Conservation (phyloP, 2,113 vertebrate species). For the Zingel zingel region DNA sequence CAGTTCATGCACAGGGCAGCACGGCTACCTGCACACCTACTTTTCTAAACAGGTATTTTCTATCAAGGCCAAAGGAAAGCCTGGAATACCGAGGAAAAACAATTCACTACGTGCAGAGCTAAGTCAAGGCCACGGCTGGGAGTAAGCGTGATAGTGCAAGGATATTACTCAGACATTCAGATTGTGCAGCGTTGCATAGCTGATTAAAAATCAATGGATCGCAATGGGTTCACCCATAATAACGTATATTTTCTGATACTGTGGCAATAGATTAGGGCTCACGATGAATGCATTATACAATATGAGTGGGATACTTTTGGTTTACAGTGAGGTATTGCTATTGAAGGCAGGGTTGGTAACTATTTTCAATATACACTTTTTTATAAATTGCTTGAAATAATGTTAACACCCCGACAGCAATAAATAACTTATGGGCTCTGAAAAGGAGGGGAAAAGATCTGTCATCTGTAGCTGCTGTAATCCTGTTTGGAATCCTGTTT, state of each 20-base stretch:
- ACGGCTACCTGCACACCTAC: slow-evolving; percentile 19
- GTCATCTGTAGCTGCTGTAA: no score
- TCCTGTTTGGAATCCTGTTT: no score
- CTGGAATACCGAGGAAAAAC: slow-evolving; percentile 53
- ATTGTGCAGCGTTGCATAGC: slow-evolving; percentile 27
- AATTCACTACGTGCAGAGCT: slow-evolving; percentile 38
- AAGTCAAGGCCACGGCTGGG: slow-evolving; percentile 45
- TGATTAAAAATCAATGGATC: slow-evolving; percentile 52
- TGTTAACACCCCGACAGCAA: no score
- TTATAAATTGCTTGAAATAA: no score
- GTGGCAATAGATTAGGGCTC: background rate
- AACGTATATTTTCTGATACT: slow-evolving; percentile 23
- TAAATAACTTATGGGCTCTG: no score
- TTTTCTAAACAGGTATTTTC: slow-evolving; percentile 58
- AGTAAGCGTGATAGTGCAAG: slow-evolving; percentile 3
- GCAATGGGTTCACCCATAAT: slow-evolving; percentile 6
- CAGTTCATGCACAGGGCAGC: slow-evolving; percentile 35
- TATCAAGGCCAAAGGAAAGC: slow-evolving; percentile 61
- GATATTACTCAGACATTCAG: slow-evolving; percentile 40
- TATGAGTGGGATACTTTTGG: background rate
- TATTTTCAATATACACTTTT: no score
- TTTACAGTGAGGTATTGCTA: background rate
- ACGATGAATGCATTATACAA: background rate
- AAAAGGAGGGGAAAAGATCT: no score
- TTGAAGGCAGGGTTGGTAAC: no score